Conservation (phyloP, 2,797 vertebrate genomes). For the Eulemur coronatus region DNA sequence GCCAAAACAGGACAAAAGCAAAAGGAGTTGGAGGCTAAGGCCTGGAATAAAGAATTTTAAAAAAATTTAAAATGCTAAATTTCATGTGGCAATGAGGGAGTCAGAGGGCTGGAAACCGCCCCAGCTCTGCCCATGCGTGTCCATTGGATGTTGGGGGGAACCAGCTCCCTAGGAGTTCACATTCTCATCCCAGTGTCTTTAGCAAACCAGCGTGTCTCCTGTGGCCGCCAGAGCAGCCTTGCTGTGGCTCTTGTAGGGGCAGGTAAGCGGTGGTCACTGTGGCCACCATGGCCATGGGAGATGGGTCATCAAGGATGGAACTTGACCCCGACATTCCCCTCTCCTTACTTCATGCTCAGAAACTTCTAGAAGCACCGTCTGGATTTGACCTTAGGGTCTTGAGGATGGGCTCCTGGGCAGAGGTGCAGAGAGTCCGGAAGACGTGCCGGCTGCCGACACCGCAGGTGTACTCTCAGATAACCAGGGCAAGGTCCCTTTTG, state of each 20-base stretch:
- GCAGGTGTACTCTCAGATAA: no score
- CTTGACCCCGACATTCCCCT: no score
- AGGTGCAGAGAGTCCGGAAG: neutral
- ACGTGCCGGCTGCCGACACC: neutral
- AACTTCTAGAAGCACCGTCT: neutral
- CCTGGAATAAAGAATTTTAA: neutral
- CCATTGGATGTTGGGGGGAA: neutral
- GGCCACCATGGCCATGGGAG: no score
- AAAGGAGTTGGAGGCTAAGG: neutral
- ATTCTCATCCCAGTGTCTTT: neutral
- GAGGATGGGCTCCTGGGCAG: neutral
- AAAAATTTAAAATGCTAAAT: neutral
- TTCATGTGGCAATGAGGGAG: neutral
- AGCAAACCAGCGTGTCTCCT: no score
- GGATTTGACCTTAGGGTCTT: no score
- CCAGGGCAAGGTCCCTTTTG: neutral
- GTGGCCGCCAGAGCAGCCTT: neutral
- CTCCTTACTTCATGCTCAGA: neutral
- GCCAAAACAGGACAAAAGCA: neutral
- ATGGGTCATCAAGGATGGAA: fast-evolving
- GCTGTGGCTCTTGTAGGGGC: neutral
- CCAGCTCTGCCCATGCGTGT: neutral
- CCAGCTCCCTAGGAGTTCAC: neutral
- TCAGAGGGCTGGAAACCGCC: neutral
- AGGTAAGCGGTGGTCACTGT: neutral